Conservation (phyloP, 2,113 vertebrate species). For the Poicephalus meyeri region DNA sequence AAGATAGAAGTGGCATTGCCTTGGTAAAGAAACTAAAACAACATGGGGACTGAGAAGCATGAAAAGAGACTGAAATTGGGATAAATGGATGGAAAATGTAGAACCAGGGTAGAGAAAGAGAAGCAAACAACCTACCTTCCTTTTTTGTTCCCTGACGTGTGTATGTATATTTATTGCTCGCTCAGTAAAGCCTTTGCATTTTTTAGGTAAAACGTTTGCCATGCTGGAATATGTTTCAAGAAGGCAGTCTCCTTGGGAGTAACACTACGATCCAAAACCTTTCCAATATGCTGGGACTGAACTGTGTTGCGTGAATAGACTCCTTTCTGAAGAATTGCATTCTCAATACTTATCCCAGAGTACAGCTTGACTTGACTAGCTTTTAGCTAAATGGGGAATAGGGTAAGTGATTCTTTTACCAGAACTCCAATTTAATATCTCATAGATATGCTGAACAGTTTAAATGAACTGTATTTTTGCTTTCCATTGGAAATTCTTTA, state of each 20-base stretch:
- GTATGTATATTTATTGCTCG: not conserved
- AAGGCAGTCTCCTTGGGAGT: not conserved
- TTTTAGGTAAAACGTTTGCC: not conserved
- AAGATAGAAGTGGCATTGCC: not conserved
- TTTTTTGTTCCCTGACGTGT: not conserved
- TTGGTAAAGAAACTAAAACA: not conserved
- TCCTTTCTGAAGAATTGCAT: not conserved
- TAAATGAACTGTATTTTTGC: not conserved
- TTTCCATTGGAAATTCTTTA: not conserved
- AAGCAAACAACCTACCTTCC: not conserved
- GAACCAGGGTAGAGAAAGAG: not conserved
- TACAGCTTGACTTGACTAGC: not conserved
- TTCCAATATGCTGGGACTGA: not conserved
- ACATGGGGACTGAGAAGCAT: not conserved
- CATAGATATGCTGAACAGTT: not conserved
- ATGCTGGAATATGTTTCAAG: conserved; percentile 24
- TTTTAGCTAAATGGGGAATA: not conserved
- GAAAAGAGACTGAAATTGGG: not conserved
- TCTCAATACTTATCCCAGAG: not conserved
- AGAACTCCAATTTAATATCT: not conserved
- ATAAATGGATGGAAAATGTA: not conserved
- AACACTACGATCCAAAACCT: not conserved
- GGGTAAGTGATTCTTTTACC: not conserved
- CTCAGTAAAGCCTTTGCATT: not conserved
- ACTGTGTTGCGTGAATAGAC: not conserved